Conservation (phyloP, 2,888 invertebrate genomes). For the Drosophila fungiperda region DNA sequence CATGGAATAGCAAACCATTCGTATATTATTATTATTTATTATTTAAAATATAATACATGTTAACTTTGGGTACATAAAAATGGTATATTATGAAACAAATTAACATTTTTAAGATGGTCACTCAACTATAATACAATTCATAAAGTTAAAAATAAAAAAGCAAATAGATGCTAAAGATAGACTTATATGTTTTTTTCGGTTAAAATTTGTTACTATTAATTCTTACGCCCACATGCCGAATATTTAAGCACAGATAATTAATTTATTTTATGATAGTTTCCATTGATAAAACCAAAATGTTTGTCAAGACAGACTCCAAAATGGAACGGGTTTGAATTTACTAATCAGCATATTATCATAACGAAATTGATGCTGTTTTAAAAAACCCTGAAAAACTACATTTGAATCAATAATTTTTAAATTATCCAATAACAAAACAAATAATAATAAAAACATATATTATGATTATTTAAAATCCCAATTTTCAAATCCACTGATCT, state of each 20-base stretch:
- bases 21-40: background rate
- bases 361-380: background rate
- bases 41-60: background rate
- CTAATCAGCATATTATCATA: background rate
- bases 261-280: background rate
- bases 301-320: slow-evolving; percentile 6
- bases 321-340: background rate
- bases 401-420: background rate
- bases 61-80: background rate
- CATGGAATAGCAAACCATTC: background rate
- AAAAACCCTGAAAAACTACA: background rate
- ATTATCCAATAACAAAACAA: background rate
- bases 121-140: background rate
- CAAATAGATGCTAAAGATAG: background rate
- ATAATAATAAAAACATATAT: background rate
- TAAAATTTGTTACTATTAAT: background rate
- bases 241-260: slow-evolving; percentile 11
- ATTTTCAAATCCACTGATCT: background rate
- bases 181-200: slow-evolving; percentile 5
- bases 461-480: background rate
- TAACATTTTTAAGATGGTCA: background rate
- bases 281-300: slow-evolving; percentile 14
- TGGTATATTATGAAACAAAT: background rate
- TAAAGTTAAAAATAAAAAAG: background rate
- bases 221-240: background rate